A percentile compares a stretch with the other conserved stretches of the same genome.
phyloP scores from a whole-genome alignment of 2,113 vertebrate genomes.

The Numida meleagris region DNA sequence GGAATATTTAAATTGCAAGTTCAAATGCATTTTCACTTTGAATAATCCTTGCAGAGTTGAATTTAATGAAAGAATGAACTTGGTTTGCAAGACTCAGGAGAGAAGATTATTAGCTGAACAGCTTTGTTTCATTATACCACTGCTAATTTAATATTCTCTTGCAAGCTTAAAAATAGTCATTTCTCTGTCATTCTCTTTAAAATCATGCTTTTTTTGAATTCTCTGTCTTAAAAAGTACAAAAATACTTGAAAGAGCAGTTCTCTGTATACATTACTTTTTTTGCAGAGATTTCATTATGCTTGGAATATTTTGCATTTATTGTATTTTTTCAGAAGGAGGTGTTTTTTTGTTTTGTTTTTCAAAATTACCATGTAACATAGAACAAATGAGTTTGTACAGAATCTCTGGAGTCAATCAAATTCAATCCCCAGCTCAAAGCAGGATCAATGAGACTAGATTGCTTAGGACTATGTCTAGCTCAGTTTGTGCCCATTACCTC shows the following conservation, averaged over 20 bases:
- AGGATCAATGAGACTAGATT: neutral
- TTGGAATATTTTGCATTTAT: neutral
- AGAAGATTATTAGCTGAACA: conserved; percentile 15
- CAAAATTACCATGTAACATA: neutral
- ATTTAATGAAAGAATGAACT: conserved; percentile 7
- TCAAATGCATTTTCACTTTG: neutral
- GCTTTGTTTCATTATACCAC: conserved; percentile 24
- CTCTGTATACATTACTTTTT: neutral
- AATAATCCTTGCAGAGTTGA: neutral
- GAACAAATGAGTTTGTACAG: neutral
- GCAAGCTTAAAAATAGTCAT: conserved; percentile 37
- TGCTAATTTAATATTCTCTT: conserved; percentile 51
- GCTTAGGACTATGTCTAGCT: neutral
- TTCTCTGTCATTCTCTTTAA: conserved; percentile 25
- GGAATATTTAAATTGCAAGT: neutral
- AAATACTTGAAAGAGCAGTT: conserved; percentile 31
- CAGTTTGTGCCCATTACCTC: neutral
- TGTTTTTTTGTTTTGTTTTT: neutral
- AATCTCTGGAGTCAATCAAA: neutral
- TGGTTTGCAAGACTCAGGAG: neutral
- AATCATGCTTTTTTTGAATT: conserved; percentile 2
- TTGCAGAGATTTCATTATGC: neutral
- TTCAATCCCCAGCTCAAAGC: neutral
- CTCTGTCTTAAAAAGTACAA: conserved; percentile 1
- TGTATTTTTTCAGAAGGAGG: neutral